These are phyloP conservation scores for Drosophila algonquin DNA, from an alignment of 2,888 invertebrate species.

Conservation along the genomic window DNA sequence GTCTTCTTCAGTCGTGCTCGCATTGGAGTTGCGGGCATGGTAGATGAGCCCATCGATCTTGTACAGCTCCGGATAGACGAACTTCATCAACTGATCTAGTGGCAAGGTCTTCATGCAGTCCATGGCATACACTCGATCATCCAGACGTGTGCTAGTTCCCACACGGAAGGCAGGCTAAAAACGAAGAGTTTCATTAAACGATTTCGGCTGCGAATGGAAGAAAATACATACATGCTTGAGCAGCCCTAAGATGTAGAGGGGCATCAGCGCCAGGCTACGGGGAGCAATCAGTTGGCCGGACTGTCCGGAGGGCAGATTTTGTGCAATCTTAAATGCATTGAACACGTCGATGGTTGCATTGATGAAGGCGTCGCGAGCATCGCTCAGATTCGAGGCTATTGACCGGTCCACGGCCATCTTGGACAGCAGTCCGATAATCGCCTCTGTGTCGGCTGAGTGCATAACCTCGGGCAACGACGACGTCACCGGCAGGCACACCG, in stretches of 20 bases:
- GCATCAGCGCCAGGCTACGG: constrained; percentile 91
- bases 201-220: not conserved
- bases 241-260: constrained; percentile 94
- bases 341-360: constrained; percentile 97
- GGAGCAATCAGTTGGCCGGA: constrained; percentile 90
- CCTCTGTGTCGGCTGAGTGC: constrained; percentile 95
- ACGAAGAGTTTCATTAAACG: not conserved
- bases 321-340: constrained; percentile 88
- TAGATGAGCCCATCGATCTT: constrained; percentile 90
- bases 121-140: constrained; percentile 97
- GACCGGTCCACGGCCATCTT: constrained; percentile 99
- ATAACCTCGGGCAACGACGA: constrained; percentile 93
- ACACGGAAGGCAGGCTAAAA: constrained; percentile 93
- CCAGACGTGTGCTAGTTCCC: constrained; percentile 94
- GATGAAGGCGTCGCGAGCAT: constrained; percentile 97
- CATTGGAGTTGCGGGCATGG: constrained; percentile 81
- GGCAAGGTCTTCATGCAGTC: constrained; percentile 96
- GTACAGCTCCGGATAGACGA: constrained; percentile 96
- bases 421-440: constrained; percentile 94
- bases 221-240: constrained; percentile 91
- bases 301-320: constrained; percentile 87
- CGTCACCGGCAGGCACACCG: constrained; percentile 96
- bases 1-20: constrained; percentile 61
- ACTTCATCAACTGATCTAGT: constrained; percentile 90
- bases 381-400: constrained; percentile 92